A percentile compares a stretch with the other conserved stretches of the same genome.
Evolutionary conservation across 2,113 vertebrate species (phyloP).

Genomic region (Pseudorhombus dupliciocellatus): DNA sequence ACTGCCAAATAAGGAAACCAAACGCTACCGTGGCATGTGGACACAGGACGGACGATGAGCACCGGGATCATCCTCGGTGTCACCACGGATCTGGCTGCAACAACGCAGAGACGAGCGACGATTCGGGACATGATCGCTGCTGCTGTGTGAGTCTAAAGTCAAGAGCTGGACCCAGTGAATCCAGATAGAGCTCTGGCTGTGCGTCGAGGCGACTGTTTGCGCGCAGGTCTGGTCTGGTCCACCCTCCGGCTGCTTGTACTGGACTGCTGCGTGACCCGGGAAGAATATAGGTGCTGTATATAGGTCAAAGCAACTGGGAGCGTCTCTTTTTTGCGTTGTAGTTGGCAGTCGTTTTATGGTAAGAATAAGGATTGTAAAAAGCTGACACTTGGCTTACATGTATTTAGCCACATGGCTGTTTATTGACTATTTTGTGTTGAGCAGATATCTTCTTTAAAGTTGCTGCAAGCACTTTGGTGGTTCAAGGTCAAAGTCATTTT

Average conservation of each 20-base stretch:
- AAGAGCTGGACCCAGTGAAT: constrained; percentile 25
- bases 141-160: constrained; percentile 29
- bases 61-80: constrained; percentile 38
- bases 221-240: constrained; percentile 14
- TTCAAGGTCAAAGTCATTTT: too few species aligned
- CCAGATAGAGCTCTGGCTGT: constrained; percentile 5
- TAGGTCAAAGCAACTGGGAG: constrained; percentile 43
- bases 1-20: constrained; percentile 12
- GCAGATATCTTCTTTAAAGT: too few species aligned
- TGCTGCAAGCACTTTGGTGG: too few species aligned
- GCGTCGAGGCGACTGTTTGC: constrained; percentile 13
- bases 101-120: constrained; percentile 52
- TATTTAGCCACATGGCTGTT: too few species aligned
- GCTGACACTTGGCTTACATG: too few species aligned
- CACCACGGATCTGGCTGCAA: constrained; percentile 17
- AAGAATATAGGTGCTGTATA: constrained; percentile 9
- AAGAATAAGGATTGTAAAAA: too few species aligned
- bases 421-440: too few species aligned
- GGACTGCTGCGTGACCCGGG: constrained; percentile 32
- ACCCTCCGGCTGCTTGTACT: not conserved
- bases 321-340: not conserved
- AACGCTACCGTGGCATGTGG: constrained; percentile 68
- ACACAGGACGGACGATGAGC: constrained; percentile 57
- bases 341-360: too few species aligned
- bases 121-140: constrained; percentile 75